These are phyloP conservation scores for Psilopsiagon aymara DNA, from an alignment of 2,113 vertebrate species.

Conservation along the genomic window DNA sequence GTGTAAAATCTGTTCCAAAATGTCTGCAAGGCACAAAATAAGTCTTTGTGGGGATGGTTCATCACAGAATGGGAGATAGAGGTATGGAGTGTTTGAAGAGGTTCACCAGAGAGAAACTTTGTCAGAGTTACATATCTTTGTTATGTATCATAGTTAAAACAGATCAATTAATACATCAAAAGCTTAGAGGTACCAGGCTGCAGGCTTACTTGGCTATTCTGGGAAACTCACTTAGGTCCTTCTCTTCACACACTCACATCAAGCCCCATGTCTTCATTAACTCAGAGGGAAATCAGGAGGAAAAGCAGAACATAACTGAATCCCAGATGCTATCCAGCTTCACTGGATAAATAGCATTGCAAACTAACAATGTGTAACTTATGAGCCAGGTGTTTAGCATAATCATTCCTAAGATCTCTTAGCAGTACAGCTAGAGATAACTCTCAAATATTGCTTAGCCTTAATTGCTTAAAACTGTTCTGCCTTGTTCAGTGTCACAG, in stretches of 20 bases:
- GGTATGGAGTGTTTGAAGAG: background rate
- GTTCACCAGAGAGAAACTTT: background rate
- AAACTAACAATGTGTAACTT: background rate
- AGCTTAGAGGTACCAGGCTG: background rate
- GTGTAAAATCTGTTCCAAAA: background rate
- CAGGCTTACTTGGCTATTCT: background rate
- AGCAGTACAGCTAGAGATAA: background rate
- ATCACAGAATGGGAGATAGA: background rate
- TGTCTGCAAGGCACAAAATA: background rate
- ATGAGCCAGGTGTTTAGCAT: background rate
- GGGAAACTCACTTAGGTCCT: background rate
- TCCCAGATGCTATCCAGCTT: background rate
- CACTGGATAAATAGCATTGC: background rate
- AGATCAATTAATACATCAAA: background rate
- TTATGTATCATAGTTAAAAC: background rate
- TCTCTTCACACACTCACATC: background rate
- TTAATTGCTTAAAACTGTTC: conserved; percentile 24
- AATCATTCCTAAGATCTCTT: background rate
- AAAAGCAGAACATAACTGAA: background rate
- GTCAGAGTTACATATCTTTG: background rate
- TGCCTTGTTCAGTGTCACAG: background rate
- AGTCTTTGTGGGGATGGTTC: background rate
- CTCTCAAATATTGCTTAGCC: background rate
- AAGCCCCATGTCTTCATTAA: background rate
- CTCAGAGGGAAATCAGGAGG: background rate